These are phyloP conservation scores for Gymnorhina tibicen DNA, from an alignment of 2,113 vertebrate species.

Conservation along the genomic window DNA sequence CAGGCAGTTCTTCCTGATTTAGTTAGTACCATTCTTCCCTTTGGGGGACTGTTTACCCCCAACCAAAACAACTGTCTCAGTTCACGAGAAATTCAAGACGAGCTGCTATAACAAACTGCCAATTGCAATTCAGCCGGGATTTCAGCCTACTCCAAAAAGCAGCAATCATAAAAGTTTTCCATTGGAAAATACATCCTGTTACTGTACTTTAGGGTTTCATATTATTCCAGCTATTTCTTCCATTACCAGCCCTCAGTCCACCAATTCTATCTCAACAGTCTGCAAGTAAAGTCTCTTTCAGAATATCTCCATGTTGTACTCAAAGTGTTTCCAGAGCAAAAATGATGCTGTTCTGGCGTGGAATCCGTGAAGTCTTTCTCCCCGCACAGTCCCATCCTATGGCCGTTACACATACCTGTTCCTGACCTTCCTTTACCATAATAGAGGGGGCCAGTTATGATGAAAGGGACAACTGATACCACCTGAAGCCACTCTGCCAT, in stretches of 20 bases:
- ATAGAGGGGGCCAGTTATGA: neutral
- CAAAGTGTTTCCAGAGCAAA: neutral
- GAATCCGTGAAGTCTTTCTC: neutral
- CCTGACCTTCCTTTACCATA: neutral
- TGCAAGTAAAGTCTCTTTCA: neutral
- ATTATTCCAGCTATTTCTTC: slow-evolving; percentile 18
- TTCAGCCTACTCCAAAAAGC: slow-evolving; percentile 20
- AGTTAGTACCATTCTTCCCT: neutral
- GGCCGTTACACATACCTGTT: neutral
- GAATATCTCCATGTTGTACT: neutral
- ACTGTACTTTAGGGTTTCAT: slow-evolving; percentile 42
- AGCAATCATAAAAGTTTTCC: slow-evolving; percentile 42
- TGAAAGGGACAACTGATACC: neutral
- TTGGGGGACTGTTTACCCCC: slow-evolving; percentile 18
- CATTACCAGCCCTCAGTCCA: neutral
- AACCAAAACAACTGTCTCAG: slow-evolving; percentile 7
- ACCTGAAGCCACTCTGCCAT: neutral
- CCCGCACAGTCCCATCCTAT: neutral
- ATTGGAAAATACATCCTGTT: slow-evolving; percentile 24
- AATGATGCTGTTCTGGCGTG: neutral
- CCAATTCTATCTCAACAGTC: neutral
- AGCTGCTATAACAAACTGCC: slow-evolving; percentile 39
- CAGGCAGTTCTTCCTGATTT: neutral
- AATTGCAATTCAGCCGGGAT: slow-evolving; percentile 1
- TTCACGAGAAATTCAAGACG: slow-evolving; percentile 1